These are phyloP conservation scores for Smittia aterrima DNA, from an alignment of 2,888 invertebrate species.

Conservation along the genomic window DNA sequence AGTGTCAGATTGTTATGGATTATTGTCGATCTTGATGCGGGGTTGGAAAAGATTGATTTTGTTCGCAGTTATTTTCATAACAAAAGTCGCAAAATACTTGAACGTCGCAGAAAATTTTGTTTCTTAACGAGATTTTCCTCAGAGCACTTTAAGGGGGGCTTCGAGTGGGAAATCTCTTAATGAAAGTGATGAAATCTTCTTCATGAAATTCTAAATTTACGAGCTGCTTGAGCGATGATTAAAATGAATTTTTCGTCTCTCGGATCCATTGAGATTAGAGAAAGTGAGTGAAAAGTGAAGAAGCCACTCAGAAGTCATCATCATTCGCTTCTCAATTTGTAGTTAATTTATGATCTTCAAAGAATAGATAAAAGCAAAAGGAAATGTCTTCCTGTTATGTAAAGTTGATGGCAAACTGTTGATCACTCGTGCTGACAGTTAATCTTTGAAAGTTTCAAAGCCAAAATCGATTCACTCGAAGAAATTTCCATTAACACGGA, in stretches of 20 bases:
- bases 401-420: background rate
- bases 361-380: background rate
- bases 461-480: background rate
- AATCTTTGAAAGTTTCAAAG: background rate
- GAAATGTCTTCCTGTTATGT: background rate
- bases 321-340: constrained; percentile 3
- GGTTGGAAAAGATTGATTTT: background rate
- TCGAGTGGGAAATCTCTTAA: background rate
- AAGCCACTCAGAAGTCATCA: constrained; percentile 33
- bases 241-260: background rate
- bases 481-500: background rate
- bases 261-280: background rate
- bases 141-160: background rate
- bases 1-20: background rate
- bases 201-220: background rate
- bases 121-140: background rate
- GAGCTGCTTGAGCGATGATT: background rate
- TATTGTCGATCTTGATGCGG: background rate
- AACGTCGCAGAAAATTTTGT: background rate
- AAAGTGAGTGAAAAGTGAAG: background rate
- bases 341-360: constrained; percentile 20
- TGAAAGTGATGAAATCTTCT: background rate
- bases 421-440: background rate
- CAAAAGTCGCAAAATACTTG: background rate
- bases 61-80: background rate